These are phyloP conservation scores for Chlamydotis undulata DNA, from an alignment of 2,113 vertebrate genomes.

Conservation along the genomic window DNA sequence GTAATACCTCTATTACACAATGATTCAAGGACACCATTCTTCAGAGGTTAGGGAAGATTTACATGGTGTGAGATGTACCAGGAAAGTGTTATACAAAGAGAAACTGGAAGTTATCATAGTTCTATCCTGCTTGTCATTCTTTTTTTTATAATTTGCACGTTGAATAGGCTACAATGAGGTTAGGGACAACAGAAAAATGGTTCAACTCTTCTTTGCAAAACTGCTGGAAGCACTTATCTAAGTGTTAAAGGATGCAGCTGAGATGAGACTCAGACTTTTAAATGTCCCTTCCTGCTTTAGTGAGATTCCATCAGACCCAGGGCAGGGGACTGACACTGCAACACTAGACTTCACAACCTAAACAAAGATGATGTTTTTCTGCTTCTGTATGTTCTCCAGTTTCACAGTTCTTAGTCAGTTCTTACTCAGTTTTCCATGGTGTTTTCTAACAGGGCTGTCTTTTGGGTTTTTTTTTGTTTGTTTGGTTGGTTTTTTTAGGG, in stretches of 20 bases:
- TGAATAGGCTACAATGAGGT: neutral
- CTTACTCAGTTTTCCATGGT: neutral
- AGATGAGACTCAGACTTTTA: neutral
- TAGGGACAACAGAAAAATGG: neutral
- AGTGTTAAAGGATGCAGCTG: neutral
- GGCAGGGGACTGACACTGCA: neutral
- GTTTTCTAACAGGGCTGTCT: neutral
- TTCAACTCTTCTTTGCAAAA: neutral
- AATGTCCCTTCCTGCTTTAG: neutral
- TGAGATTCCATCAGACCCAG: neutral
- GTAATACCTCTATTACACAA: neutral
- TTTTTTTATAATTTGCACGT: neutral
- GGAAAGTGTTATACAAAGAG: neutral
- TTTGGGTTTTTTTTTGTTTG: neutral
- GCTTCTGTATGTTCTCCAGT: neutral
- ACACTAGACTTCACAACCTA: neutral
- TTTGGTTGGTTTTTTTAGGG: too few species aligned
- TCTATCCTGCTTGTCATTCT: neutral
- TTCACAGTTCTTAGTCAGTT: neutral
- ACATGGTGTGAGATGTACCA: neutral
- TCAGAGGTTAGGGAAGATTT: neutral
- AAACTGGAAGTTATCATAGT: neutral
- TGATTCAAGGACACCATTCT: neutral
- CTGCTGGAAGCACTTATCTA: neutral
- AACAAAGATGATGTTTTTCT: neutral